phyloP scores from a whole-genome alignment of 2,888 invertebrate species.

The Rhyacophila evoluta region DNA sequence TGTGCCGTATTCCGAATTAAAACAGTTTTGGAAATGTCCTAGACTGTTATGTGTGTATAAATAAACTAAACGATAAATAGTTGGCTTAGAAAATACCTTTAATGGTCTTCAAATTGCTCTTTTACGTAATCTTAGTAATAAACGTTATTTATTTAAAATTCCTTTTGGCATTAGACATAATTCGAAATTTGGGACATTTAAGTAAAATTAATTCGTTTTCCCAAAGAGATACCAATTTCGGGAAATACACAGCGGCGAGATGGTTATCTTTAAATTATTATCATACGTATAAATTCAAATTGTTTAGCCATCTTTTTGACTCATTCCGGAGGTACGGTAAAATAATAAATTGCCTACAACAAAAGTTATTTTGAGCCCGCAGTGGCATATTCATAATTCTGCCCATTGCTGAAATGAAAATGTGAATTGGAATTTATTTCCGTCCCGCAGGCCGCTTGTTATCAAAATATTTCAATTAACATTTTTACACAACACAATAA shows the following conservation, averaged over 20 bases:
- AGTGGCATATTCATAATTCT: neutral
- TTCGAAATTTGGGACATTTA: neutral
- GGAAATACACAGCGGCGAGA: neutral
- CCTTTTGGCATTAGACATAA: neutral
- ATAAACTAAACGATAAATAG: neutral
- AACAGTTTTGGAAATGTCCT: too few species aligned
- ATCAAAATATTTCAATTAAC: too few species aligned
- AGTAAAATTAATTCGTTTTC: slow-evolving; percentile 1
- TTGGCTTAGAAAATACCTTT: neutral
- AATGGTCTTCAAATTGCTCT: neutral
- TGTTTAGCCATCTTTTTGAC: neutral
- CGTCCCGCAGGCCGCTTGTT: too few species aligned
- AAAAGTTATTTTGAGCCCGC: neutral
- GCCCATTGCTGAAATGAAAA: neutral
- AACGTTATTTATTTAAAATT: slow-evolving; percentile 15
- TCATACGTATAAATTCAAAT: slow-evolving; percentile 4
- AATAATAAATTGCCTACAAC: neutral
- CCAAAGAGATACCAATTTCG: neutral
- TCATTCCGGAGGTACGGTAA: neutral
- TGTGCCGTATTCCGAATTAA: too few species aligned
- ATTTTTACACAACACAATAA: too few species aligned
- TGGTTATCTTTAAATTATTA: slow-evolving; percentile 2
- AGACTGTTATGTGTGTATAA: neutral
- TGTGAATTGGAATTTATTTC: neutral
- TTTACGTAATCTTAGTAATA: neutral